These are phyloP conservation scores for Macaria notata DNA, from an alignment of 2,888 invertebrate species.

Conservation along the genomic window DNA sequence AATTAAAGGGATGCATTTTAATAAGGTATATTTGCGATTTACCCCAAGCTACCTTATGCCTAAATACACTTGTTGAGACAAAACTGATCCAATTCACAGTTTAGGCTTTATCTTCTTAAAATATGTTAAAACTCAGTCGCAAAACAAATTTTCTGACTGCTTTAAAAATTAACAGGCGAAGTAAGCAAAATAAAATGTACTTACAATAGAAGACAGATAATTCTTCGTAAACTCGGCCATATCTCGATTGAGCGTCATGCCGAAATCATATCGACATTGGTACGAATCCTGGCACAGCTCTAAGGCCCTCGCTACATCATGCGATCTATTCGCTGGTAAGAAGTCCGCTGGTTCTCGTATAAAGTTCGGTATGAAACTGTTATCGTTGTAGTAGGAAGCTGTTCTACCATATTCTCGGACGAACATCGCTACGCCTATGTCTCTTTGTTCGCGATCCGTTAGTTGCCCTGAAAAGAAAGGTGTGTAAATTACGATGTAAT, in stretches of 20 bases:
- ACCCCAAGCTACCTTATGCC: no score
- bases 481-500: not conserved
- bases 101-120: no score
- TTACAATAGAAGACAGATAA: constrained; percentile 86
- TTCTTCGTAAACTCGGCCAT: constrained; percentile 93
- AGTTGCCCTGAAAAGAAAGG: constrained; percentile 84
- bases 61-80: no score
- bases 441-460: constrained; percentile 87
- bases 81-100: no score
- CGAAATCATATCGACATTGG: constrained; percentile 94
- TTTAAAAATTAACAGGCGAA: no score
- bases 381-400: constrained; percentile 91
- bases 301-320: constrained; percentile 84
- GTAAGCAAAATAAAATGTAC: no score
- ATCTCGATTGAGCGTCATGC: constrained; percentile 91
- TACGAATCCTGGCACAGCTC: constrained; percentile 91
- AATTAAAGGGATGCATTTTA: no score
- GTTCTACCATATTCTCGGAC: constrained; percentile 90
- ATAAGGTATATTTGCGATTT: no score
- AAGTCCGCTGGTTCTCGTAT: constrained; percentile 86
- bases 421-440: constrained; percentile 90
- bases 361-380: constrained; percentile 89
- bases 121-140: no score
- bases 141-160: no score
- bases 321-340: constrained; percentile 87